These are phyloP conservation scores for Sinella curviseta DNA, from an alignment of 1,140 invertebrate genomes.

Conservation along the genomic window DNA sequence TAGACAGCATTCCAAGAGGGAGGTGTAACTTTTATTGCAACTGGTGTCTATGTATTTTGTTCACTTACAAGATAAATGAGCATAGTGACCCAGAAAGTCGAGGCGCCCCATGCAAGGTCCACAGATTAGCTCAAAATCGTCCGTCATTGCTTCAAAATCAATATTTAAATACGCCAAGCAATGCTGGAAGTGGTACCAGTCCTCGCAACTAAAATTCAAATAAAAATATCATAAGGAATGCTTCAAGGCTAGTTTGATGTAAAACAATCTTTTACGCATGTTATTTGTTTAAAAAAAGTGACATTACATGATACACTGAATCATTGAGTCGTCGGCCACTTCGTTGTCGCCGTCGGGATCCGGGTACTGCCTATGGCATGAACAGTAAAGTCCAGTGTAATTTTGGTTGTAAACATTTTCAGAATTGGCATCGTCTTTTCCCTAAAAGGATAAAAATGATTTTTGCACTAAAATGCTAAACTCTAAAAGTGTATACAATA, in stretches of 20 bases:
- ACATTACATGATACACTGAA: slow-evolving; percentile 78
- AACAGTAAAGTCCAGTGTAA: slow-evolving; percentile 89
- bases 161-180: slow-evolving; percentile 39
- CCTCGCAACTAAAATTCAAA: slow-evolving; percentile 72
- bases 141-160: slow-evolving; percentile 50
- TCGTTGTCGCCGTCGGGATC: slow-evolving; percentile 75
- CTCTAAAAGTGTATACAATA: neutral
- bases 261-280: neutral
- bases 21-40: neutral
- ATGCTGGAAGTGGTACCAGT: slow-evolving; percentile 86
- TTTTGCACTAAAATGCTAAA: neutral
- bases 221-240: neutral
- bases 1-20: neutral
- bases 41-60: neutral
- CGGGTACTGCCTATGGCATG: slow-evolving; percentile 90
- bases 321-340: slow-evolving; percentile 79
- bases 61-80: neutral
- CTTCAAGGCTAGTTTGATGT: neutral
- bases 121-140: slow-evolving; percentile 60
- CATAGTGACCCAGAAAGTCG: slow-evolving; percentile 40
- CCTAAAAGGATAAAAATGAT: slow-evolving; percentile 51
- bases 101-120: slow-evolving; percentile 50
- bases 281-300: neutral
- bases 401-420: slow-evolving; percentile 93
- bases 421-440: slow-evolving; percentile 68